A percentile compares a stretch with the other conserved stretches of the same genome.
Conservation (phyloP, 37 sponge, comb jelly and placozoan genomes). For the Hexactinellida sp. region DNA sequence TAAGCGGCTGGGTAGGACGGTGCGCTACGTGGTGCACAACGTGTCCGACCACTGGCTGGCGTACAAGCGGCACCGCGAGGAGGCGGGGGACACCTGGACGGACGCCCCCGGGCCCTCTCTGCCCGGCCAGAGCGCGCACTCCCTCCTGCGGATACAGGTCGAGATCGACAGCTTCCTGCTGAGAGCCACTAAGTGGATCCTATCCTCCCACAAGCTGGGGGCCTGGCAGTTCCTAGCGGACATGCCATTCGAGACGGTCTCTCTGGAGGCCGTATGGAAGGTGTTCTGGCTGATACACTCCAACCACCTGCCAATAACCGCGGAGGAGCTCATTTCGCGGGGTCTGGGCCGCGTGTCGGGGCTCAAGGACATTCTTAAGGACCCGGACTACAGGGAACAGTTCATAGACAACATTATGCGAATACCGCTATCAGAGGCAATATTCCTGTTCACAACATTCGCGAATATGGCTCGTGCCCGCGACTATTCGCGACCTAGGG, state of each 20-base stretch:
- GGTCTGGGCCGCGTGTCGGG: constrained; percentile 20
- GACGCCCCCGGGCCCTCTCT: not conserved
- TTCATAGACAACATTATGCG: constrained; percentile 70
- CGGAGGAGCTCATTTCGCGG: not conserved
- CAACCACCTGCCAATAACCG: constrained; percentile 23
- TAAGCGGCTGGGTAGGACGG: constrained; percentile 60
- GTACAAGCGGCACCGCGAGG: constrained; percentile 28
- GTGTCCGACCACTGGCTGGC: constrained; percentile 77
- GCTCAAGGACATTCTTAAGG: constrained; percentile 37
- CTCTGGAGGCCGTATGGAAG: constrained; percentile 57
- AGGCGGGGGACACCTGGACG: constrained; percentile 21
- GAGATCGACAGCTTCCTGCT: constrained; percentile 80
- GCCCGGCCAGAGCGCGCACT: constrained; percentile 22
- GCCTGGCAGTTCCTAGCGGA: constrained; percentile 98
- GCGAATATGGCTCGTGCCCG: constrained; percentile 79
- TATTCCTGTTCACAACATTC: constrained; percentile 76
- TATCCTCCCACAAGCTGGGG: constrained; percentile 60
- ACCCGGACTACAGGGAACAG: constrained; percentile 29
- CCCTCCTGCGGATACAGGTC: constrained; percentile 57
- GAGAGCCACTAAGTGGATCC: constrained; percentile 68
- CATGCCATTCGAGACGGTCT: constrained; percentile 72
- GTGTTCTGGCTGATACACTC: constrained; percentile 74
- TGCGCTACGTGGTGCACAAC: constrained; percentile 51
- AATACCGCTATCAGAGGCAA: constrained; percentile 61
- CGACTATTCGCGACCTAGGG: constrained; percentile 24